Conservation (phyloP, 2,797 vertebrate genomes). For the Eleutherodactylus coqui region DNA sequence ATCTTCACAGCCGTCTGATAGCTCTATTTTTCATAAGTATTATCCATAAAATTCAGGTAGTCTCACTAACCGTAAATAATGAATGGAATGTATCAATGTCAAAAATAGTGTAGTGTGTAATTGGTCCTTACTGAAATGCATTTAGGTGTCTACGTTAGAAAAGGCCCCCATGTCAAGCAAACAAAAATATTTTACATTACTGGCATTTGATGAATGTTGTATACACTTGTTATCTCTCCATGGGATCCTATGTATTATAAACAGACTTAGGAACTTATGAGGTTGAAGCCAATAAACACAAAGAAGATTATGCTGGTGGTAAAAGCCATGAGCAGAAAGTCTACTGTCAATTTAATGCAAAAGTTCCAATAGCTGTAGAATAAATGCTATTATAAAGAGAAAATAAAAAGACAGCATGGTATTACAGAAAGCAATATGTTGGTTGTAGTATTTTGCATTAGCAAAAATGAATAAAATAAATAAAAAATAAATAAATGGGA, state of each 20-base stretch:
- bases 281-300: conserved; percentile 12
- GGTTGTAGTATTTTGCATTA: conserved; percentile 32
- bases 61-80: conserved; percentile 20
- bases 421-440: neutral
- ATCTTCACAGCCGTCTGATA: conserved; percentile 7
- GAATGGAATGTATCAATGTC: conserved; percentile 36
- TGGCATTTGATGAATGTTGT: conserved; percentile 51
- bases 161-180: conserved; percentile 35
- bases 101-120: conserved; percentile 26
- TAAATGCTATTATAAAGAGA: neutral
- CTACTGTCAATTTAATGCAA: conserved; percentile 13
- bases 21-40: conserved; percentile 49
- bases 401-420: conserved; percentile 5
- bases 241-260: conserved; percentile 21
- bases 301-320: conserved; percentile 15
- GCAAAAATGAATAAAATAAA: neutral
- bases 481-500: conserved; percentile 14
- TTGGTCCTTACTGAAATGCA: conserved; percentile 30
- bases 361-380: neutral
- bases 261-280: neutral
- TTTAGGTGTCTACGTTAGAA: conserved; percentile 28
- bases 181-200: conserved; percentile 46
- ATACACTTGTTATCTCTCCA: conserved; percentile 10
- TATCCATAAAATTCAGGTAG: conserved; percentile 15
- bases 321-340: conserved; percentile 23